phyloP scores from a whole-genome alignment of 2,888 invertebrate species.

The Ypsolopha sequella region DNA sequence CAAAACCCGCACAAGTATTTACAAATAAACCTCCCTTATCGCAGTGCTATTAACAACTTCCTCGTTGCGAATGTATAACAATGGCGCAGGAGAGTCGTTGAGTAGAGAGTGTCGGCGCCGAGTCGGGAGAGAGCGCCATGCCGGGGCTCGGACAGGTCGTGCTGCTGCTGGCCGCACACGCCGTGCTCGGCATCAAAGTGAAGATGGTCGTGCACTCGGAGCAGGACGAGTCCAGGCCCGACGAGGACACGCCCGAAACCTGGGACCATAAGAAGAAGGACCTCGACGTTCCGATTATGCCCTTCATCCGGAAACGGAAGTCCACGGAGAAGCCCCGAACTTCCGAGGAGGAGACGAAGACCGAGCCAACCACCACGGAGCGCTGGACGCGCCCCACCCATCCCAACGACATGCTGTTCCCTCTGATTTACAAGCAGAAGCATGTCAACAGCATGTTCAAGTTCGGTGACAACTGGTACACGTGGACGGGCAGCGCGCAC shows the following conservation, averaged over 20 bases:
- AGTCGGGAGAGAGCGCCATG: conserved; percentile 23
- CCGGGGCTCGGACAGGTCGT: conserved; percentile 20
- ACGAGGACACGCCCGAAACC: conserved; percentile 35
- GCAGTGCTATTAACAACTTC: conserved; percentile 21
- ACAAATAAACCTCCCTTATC: conserved; percentile 44
- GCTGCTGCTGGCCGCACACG: conserved; percentile 22
- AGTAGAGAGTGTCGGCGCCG: too few relatives aligned
- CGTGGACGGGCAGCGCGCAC: conserved; percentile 53
- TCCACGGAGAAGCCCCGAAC: conserved; percentile 23
- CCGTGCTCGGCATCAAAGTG: conserved; percentile 40
- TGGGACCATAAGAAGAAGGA: conserved; percentile 28
- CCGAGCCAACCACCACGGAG: conserved; percentile 30
- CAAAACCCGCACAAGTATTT: conserved; percentile 20
- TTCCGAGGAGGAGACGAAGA: conserved; percentile 30
- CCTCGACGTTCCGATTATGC: conserved; percentile 26
- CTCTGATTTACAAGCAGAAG: conserved; percentile 48
- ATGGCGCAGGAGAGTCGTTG: too few relatives aligned
- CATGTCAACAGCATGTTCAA: conserved; percentile 63
- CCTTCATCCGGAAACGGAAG: conserved; percentile 33
- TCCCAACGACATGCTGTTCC: conserved; percentile 56
- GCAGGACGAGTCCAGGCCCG: conserved; percentile 41
- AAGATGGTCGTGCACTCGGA: conserved; percentile 56
- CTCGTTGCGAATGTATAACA: conserved; percentile 7
- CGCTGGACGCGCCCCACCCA: conserved; percentile 27
- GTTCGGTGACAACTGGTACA: conserved; percentile 60